Conservation (phyloP, 2,113 vertebrate species). For the Nannospalax galili region DNA sequence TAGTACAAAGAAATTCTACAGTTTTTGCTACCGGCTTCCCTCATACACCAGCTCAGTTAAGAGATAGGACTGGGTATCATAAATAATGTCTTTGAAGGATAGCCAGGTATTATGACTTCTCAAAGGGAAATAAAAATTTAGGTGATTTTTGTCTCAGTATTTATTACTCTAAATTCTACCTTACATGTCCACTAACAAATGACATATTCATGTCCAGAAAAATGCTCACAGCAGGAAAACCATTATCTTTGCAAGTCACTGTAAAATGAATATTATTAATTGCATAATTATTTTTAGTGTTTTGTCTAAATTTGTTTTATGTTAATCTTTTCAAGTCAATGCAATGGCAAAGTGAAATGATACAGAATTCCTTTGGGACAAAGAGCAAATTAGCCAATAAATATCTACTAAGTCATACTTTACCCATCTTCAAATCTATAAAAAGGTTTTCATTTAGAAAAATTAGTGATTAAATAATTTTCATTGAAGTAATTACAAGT, state of each 20-base stretch:
- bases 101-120: too few relatives aligned
- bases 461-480: not conserved
- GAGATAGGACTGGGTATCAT: too few relatives aligned
- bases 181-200: constrained; percentile 12
- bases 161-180: constrained; percentile 14
- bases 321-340: constrained; percentile 42
- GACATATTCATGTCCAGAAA: not conserved
- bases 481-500: not conserved
- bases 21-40: too few relatives aligned
- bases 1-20: too few relatives aligned
- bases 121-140: not conserved
- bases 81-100: too few relatives aligned
- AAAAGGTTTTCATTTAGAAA: not conserved
- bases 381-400: constrained; percentile 19
- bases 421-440: not conserved
- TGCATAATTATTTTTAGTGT: constrained; percentile 32
- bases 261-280: constrained; percentile 46
- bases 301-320: constrained; percentile 44
- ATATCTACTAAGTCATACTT: constrained; percentile 22
- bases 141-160: not conserved
- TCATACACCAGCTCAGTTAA: too few relatives aligned
- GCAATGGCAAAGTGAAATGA: constrained; percentile 28
- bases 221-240: not conserved
- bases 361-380: not conserved
- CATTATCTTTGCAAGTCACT: not conserved